Base-by-base conservation (phyloP, 2,888 invertebrate species). In the Latheticus oryzae region DNA sequence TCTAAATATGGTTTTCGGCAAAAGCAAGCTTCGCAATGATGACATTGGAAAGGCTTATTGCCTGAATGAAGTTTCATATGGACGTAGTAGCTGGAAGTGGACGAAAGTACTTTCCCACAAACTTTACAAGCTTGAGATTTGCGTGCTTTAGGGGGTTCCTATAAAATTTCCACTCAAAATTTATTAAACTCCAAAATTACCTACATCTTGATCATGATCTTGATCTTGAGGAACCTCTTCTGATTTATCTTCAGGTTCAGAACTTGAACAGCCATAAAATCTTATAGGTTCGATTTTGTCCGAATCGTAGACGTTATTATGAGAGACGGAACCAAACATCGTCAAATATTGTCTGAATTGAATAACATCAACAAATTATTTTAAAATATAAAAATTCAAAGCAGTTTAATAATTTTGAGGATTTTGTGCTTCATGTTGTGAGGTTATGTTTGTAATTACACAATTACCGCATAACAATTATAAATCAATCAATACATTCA, bases 21-120 rank as follows among this genome's bases (percentile, higher is more conserved):
- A 75, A 90, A 91, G 60, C 88, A 87, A 35, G 89, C 89, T 72
- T 89, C 89, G 77, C 90, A 90, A 38, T 85, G 84, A 65, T 87
- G 87, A 80, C 91, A 91, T 72, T 87, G 87, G 78, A 88, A 91
- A 60, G 90, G 90, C 76, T 91, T 91, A 76, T 87, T 88, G 68
- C 88, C 87, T 13, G 90, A 90, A 79, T 91, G 90, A 65, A 89
- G 82, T 78, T 90, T 90, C 88, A 90, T 88, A 78, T 91, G 91
- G 69, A 90, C 91, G 75, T 91, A 90, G 76, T 90, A 90, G 64
- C 89, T 89, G 28, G 89, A 88, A 56, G 89, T 86, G 7, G 89
- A 90, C 50, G 90, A 89, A 62, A 90, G 78, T 59, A 89, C 86
- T 81, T 89, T 89, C 54, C 89, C 88, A 76, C 90, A 90, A 57